Conservation (phyloP, 2,113 vertebrate genomes). For the Mormoops blainvillei region DNA sequence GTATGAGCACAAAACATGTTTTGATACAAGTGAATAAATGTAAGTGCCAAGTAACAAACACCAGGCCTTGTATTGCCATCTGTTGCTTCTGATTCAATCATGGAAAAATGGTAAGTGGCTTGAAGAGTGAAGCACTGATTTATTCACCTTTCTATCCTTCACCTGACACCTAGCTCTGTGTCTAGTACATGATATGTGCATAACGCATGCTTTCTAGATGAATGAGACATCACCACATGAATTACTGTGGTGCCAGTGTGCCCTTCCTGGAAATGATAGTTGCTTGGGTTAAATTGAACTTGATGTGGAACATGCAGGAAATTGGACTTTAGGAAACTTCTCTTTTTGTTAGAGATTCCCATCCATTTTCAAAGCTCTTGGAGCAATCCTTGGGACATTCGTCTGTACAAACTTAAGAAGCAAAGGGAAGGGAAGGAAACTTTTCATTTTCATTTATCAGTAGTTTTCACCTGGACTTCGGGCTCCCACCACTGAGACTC, state of each 20-base stretch:
- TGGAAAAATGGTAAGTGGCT: background rate
- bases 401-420: background rate
- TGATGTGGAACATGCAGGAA: background rate
- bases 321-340: background rate
- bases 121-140: background rate
- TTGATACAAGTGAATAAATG: background rate
- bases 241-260: background rate
- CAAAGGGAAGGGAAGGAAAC: background rate
- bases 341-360: background rate
- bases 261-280: background rate
- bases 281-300: background rate
- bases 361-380: background rate
- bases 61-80: background rate
- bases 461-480: background rate
- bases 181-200: background rate
- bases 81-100: background rate
- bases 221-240: background rate
- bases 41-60: background rate
- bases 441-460: background rate
- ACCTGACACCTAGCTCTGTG: background rate
- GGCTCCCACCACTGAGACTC: background rate
- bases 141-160: background rate
- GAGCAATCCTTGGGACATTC: background rate
- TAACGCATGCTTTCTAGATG: background rate
- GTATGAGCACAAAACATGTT: background rate